Evolutionary conservation across 2,113 vertebrate genomes (phyloP).

Genomic region (Pogona vitticeps): DNA sequence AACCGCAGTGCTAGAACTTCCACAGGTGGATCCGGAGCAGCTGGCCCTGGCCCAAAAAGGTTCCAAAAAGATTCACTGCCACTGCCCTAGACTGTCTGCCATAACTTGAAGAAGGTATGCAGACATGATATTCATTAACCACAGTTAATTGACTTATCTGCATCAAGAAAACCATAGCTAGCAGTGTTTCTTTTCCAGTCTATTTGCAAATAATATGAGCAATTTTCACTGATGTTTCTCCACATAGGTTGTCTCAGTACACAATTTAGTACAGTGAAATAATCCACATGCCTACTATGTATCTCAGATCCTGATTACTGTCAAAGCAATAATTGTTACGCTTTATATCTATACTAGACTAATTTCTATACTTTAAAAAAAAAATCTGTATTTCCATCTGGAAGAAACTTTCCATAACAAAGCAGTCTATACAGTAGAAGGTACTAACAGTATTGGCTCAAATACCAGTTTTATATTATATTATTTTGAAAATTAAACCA

Average conservation of each 20-base stretch:
- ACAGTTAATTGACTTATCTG: neutral
- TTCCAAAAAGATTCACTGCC: too few species aligned
- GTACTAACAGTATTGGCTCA: neutral
- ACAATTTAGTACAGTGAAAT: too few species aligned
- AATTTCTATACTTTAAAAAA: slow-evolving; percentile 29
- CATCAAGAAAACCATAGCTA: neutral
- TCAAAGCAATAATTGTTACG: neutral
- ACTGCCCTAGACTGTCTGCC: neutral
- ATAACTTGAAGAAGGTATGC: neutral
- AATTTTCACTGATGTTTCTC: neutral
- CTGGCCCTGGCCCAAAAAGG: too few species aligned
- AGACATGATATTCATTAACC: neutral
- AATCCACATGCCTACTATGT: neutral
- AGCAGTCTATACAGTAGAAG: neutral
- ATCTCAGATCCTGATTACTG: neutral
- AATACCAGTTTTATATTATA: fast-evolving
- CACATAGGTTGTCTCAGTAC: slow-evolving; percentile 25
- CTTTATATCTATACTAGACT: slow-evolving; percentile 50
- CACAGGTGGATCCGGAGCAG: too few species aligned
- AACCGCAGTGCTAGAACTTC: too few species aligned
- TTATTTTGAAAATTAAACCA: neutral
- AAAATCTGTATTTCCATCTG: neutral
- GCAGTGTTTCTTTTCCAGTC: neutral
- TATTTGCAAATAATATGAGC: neutral
- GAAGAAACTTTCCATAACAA: neutral